These are phyloP conservation scores for Delichon dasypus DNA, from an alignment of 2,797 vertebrate species.

Conservation along the genomic window DNA sequence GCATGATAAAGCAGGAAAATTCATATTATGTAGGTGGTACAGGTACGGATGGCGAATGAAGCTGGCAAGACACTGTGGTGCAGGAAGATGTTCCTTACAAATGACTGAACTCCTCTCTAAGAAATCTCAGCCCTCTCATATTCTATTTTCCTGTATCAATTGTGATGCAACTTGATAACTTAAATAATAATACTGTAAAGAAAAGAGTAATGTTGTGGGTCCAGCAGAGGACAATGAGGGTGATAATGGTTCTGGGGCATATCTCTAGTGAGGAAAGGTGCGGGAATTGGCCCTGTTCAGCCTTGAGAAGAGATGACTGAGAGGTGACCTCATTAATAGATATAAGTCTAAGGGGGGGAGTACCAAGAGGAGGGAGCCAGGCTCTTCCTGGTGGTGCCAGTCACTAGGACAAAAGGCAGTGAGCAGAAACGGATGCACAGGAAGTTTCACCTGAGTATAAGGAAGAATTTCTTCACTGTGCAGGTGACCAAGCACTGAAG, in stretches of 20 bases:
- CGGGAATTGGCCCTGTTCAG: neutral
- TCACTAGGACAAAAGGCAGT: neutral
- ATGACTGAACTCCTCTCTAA: neutral
- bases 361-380: neutral
- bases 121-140: neutral
- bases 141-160: neutral
- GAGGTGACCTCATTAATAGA: neutral
- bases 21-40: neutral
- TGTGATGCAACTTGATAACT: neutral
- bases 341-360: fast-evolving
- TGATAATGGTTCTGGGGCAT: too few relatives aligned
- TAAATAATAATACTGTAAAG: neutral
- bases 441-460: neutral
- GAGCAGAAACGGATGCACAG: neutral
- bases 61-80: neutral
- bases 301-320: neutral
- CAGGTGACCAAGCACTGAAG: neutral
- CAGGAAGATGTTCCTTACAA: neutral
- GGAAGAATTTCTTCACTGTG: neutral
- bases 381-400: neutral
- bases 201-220: neutral
- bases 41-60: neutral
- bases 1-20: neutral
- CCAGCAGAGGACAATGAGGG: fast-evolving
- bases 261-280: neutral